phyloP scores from a whole-genome alignment of 2,113 vertebrate species.

The Cololabis saira region DNA sequence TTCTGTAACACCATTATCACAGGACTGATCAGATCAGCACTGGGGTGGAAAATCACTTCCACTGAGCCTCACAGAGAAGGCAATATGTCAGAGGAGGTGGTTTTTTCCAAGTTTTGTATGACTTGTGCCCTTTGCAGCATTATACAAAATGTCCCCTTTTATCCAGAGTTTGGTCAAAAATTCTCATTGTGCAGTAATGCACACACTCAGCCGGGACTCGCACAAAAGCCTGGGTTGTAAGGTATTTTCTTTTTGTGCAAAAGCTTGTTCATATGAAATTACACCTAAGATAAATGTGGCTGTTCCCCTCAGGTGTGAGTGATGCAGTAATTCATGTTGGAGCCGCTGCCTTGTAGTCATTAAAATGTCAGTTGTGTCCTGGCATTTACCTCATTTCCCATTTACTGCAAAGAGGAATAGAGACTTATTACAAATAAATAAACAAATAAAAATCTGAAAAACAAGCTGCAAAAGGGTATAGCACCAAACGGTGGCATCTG shows the following conservation, averaged over 20 bases:
- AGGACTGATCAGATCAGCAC: constrained; percentile 23
- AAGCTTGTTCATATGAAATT: neutral
- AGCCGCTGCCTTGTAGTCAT: constrained; percentile 55
- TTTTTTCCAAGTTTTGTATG: neutral
- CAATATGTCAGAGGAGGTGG: neutral
- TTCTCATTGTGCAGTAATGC: too few species aligned
- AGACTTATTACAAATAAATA: neutral
- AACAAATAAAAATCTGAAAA: constrained; percentile 14
- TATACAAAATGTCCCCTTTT: neutral
- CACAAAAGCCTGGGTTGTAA: neutral
- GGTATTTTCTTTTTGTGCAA: constrained; percentile 5
- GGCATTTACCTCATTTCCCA: constrained; percentile 62
- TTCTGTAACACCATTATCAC: constrained; percentile 10
- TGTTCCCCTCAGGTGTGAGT: constrained; percentile 39
- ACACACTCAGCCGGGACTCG: neutral
- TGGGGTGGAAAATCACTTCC: neutral
- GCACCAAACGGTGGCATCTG: constrained; percentile 22
- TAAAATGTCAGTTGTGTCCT: constrained; percentile 61
- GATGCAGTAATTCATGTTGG: constrained; percentile 45
- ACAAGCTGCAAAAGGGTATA: constrained; percentile 10
- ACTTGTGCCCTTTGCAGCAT: neutral
- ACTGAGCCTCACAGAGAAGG: neutral
- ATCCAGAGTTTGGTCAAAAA: neutral
- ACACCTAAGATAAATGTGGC: constrained; percentile 8
- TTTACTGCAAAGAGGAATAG: constrained; percentile 34